Conservation (phyloP, 2,113 vertebrate genomes). For the Arvicanthis niloticus region DNA sequence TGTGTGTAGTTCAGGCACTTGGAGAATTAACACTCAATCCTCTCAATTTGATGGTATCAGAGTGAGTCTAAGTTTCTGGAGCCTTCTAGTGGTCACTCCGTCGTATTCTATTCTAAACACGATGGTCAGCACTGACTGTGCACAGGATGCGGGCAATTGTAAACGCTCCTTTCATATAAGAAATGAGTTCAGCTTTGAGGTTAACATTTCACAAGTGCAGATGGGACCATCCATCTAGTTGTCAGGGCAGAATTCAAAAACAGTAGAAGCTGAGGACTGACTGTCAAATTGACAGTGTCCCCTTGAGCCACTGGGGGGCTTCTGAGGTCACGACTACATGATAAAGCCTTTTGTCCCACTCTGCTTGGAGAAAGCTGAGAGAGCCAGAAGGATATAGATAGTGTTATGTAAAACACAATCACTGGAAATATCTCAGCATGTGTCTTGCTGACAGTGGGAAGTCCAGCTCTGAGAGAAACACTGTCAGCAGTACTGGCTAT, state of each 20-base stretch:
- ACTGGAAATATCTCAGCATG: constrained; percentile 78
- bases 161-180: not conserved
- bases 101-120: not conserved
- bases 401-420: constrained; percentile 66
- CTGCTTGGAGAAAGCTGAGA: constrained; percentile 62
- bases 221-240: not conserved
- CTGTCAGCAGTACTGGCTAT: constrained; percentile 81
- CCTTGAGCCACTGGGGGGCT: not conserved
- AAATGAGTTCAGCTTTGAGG: not conserved
- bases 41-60: not conserved
- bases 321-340: constrained; percentile 55
- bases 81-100: not conserved
- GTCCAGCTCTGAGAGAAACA: constrained; percentile 78
- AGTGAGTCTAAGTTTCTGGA: not conserved
- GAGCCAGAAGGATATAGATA: constrained; percentile 50
- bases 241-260: constrained; percentile 11
- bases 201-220: not conserved
- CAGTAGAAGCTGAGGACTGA: not conserved
- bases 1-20: not conserved
- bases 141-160: not conserved
- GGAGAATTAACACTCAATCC: not conserved
- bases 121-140: not conserved
- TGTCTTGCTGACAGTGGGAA: constrained; percentile 81
- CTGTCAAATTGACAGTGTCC: not conserved
- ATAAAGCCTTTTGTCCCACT: constrained; percentile 25